Conservation (phyloP, 2,113 vertebrate species). For the Ageneiosus marmoratus region DNA sequence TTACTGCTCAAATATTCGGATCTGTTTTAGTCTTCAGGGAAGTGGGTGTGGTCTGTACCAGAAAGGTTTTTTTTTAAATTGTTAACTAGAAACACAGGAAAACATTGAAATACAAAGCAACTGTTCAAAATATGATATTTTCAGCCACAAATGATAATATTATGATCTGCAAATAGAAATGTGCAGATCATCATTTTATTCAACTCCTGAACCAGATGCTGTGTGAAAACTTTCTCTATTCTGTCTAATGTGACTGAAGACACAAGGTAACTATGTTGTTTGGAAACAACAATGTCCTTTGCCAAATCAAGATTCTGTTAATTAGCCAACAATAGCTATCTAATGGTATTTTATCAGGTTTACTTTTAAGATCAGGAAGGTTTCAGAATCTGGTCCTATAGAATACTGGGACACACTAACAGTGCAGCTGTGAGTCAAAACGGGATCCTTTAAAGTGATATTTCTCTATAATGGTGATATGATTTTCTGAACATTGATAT, state of each 20-base stretch:
- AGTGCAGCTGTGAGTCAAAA: background rate
- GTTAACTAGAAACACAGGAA: background rate
- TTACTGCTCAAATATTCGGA: background rate
- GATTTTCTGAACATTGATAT: background rate
- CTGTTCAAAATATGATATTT: background rate
- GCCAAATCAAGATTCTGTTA: background rate
- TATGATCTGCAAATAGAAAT: background rate
- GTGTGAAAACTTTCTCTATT: background rate
- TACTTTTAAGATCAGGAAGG: background rate
- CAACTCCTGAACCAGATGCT: background rate
- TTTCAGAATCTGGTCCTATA: background rate
- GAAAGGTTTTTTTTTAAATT: background rate
- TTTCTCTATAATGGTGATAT: background rate
- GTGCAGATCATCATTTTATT: background rate
- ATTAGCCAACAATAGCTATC: background rate
- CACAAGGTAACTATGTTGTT: background rate
- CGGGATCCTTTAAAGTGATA: background rate
- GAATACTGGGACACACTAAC: background rate
- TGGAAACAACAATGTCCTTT: background rate
- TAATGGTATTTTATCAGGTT: background rate
- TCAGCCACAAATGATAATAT: background rate
- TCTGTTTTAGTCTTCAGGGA: background rate
- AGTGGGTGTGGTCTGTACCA: background rate
- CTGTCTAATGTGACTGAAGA: background rate
- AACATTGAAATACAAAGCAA: background rate